Conservation (phyloP, 2,113 vertebrate species). For the Pithys albifrons region DNA sequence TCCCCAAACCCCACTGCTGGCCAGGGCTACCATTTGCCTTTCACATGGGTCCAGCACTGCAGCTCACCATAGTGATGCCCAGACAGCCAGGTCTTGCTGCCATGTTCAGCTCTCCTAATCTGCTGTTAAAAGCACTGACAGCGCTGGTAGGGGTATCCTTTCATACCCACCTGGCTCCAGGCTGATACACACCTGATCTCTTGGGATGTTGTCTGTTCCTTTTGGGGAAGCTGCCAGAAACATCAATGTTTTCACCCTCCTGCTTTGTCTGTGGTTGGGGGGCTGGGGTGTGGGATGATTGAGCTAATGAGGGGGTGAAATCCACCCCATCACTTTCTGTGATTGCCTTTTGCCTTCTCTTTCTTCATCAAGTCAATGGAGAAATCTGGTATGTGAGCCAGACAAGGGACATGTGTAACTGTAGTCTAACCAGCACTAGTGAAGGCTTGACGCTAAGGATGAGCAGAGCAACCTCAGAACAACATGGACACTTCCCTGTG, state of each 20-base stretch:
- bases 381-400: neutral
- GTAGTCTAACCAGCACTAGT: neutral
- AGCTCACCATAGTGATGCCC: neutral
- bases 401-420: neutral
- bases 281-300: neutral
- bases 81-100: neutral
- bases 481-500: neutral
- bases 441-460: neutral
- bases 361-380: neutral
- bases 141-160: neutral
- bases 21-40: neutral
- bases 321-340: neutral
- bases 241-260: neutral
- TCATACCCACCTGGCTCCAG: neutral
- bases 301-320: neutral
- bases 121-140: neutral
- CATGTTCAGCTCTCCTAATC: neutral
- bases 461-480: neutral
- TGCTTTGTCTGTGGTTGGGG: accelerated
- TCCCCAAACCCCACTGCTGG: neutral
- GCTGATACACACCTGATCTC: neutral
- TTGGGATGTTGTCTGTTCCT: neutral
- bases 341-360: neutral
- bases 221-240: neutral
- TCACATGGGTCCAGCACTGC: neutral